Conservation (phyloP, 2,888 invertebrate genomes). For the Nysson spinosus region DNA sequence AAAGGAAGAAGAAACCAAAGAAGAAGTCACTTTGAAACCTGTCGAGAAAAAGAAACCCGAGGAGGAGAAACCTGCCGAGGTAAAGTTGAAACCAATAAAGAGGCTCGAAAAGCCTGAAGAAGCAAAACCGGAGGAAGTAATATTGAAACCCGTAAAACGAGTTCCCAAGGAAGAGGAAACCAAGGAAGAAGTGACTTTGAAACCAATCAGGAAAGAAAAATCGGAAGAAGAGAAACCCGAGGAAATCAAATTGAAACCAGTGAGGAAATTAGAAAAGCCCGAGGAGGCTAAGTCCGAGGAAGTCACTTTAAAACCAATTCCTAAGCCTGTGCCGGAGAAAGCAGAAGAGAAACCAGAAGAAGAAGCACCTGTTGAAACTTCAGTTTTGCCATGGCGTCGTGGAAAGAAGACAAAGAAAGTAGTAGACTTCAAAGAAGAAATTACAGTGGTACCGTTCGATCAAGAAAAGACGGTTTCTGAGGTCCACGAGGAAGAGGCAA, state of each 20-base stretch:
- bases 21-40: slow-evolving; percentile 64
- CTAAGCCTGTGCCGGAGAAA: slow-evolving; percentile 30
- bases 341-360: slow-evolving; percentile 31
- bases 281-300: slow-evolving; percentile 52
- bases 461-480: slow-evolving; percentile 70
- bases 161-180: slow-evolving; percentile 47
- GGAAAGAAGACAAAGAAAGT: slow-evolving; percentile 65
- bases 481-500: slow-evolving; percentile 74
- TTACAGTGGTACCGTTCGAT: slow-evolving; percentile 70
- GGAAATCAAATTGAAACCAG: slow-evolving; percentile 62
- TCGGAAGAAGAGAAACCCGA: slow-evolving; percentile 58
- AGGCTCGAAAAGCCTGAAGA: slow-evolving; percentile 60
- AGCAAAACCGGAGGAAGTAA: slow-evolving; percentile 51
- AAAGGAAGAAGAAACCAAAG: slow-evolving; percentile 58
- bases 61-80: slow-evolving; percentile 44
- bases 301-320: slow-evolving; percentile 57
- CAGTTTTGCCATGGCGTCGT: slow-evolving; percentile 78
- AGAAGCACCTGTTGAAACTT: slow-evolving; percentile 52
- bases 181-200: slow-evolving; percentile 65
- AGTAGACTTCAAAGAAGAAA: slow-evolving; percentile 70
- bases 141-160: slow-evolving; percentile 48
- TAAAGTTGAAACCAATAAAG: slow-evolving; percentile 65
- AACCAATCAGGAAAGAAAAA: slow-evolving; percentile 59
- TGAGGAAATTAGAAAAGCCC: slow-evolving; percentile 58
- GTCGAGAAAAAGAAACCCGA: slow-evolving; percentile 66